Evolutionary conservation across 2,113 vertebrate genomes (phyloP).

Genomic region (Syngnathoides biaculeatus): DNA sequence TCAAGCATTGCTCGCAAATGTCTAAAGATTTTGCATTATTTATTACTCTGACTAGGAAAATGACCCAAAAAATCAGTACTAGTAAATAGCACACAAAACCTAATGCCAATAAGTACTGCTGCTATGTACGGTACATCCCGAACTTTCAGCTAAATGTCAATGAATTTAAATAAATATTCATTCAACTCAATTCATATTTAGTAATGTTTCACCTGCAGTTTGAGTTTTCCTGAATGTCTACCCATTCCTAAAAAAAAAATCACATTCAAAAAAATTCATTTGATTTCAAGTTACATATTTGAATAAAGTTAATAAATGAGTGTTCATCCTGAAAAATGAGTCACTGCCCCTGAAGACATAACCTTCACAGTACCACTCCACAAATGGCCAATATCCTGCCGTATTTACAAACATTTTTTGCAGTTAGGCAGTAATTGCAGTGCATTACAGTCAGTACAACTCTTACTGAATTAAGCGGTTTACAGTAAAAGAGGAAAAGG

Average conservation of each 20-base stretch:
- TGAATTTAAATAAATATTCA: slow-evolving; percentile 7
- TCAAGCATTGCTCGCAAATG: slow-evolving; percentile 37
- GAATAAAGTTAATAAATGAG: neutral
- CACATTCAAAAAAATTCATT: neutral
- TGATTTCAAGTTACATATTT: neutral
- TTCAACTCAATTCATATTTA: slow-evolving; percentile 17
- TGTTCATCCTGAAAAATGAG: neutral
- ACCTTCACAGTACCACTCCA: neutral
- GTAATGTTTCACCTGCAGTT: slow-evolving; percentile 16
- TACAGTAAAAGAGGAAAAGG: slow-evolving; percentile 20
- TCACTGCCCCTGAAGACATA: neutral
- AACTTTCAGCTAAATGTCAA: slow-evolving; percentile 3
- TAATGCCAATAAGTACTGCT: slow-evolving; percentile 1
- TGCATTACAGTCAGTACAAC: neutral
- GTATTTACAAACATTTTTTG: neutral
- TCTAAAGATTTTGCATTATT: slow-evolving; percentile 26
- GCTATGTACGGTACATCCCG: slow-evolving; percentile 18
- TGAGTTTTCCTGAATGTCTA: slow-evolving; percentile 36
- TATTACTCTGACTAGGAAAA: slow-evolving; percentile 20
- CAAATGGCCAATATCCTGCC: neutral
- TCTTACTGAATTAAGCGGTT: slow-evolving; percentile 7
- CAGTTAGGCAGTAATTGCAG: neutral
- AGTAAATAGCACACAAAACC: slow-evolving; percentile 14
- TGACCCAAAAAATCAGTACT: slow-evolving; percentile 16
- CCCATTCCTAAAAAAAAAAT: neutral